These are phyloP conservation scores for Lampris incognitus DNA, from an alignment of 2,113 vertebrate genomes.

Conservation along the genomic window DNA sequence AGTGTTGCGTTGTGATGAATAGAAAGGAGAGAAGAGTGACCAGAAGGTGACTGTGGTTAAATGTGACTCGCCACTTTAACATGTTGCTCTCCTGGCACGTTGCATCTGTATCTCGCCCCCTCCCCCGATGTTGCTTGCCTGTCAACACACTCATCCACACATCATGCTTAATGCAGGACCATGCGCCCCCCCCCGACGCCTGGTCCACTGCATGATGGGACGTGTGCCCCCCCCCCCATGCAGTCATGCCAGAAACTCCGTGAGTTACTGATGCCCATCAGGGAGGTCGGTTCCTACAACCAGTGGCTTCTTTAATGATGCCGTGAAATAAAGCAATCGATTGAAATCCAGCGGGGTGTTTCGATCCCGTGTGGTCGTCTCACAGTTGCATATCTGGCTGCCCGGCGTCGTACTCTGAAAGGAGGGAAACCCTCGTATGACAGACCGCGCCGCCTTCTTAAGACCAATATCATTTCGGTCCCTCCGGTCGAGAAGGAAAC, in stretches of 20 bases:
- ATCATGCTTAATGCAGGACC: constrained; percentile 14
- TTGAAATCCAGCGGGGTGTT: constrained; percentile 25
- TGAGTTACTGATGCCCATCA: not conserved
- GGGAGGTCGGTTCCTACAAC: too few relatives aligned
- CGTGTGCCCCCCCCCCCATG: constrained; percentile 41
- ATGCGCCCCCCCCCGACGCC: constrained; percentile 6
- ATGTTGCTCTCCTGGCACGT: constrained; percentile 49
- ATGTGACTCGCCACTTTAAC: not conserved
- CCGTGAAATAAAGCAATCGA: constrained; percentile 15
- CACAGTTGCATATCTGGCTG: constrained; percentile 19
- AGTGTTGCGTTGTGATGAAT: not conserved
- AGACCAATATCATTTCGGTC: constrained; percentile 29
- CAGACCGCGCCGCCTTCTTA: constrained; percentile 14
- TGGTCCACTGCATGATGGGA: constrained; percentile 15
- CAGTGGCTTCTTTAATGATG: constrained; percentile 13
- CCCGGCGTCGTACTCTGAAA: not conserved
- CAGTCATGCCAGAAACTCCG: constrained; percentile 16
- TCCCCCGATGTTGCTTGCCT: not conserved
- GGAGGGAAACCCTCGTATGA: not conserved
- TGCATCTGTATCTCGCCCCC: constrained; percentile 22
- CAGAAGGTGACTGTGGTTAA: not conserved
- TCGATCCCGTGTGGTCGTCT: constrained; percentile 25
- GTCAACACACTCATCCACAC: constrained; percentile 19
- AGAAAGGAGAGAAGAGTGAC: not conserved
- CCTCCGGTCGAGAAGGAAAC: constrained; percentile 17